These are phyloP conservation scores for Empidonax traillii DNA, from an alignment of 2,113 vertebrate species.

Conservation along the genomic window DNA sequence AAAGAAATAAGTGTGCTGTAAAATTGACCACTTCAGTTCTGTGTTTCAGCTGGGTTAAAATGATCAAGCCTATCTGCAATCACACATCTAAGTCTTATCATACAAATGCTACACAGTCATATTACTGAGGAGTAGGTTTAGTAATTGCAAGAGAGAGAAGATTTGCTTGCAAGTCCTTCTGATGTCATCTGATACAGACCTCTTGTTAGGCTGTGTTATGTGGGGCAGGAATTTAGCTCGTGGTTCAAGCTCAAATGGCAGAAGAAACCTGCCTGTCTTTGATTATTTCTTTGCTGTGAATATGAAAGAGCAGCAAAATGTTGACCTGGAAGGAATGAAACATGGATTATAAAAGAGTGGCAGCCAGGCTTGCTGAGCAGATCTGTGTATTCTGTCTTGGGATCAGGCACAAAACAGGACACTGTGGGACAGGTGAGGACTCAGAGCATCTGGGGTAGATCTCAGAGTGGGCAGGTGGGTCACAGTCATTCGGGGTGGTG, in stretches of 20 bases:
- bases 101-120: not conserved
- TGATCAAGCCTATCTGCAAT: not conserved
- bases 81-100: not conserved
- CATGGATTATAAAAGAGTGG: not conserved
- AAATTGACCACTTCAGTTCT: not conserved
- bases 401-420: not conserved
- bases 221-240: not conserved
- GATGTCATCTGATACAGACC: not conserved
- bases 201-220: not conserved
- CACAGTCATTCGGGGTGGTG: not conserved
- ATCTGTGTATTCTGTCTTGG: fast-evolving
- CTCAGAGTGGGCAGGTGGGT: not conserved
- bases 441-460: not conserved
- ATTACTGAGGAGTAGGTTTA: not conserved
- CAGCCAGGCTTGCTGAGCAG: not conserved
- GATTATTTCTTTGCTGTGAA: not conserved
- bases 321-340: not conserved
- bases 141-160: not conserved
- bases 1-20: not conserved
- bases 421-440: not conserved
- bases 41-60: not conserved
- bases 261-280: not conserved
- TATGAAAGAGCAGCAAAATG: not conserved
- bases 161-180: not conserved
- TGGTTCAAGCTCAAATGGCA: not conserved